phyloP scores from a whole-genome alignment of 1,140 invertebrate genomes.

The Plutomurus gul region DNA sequence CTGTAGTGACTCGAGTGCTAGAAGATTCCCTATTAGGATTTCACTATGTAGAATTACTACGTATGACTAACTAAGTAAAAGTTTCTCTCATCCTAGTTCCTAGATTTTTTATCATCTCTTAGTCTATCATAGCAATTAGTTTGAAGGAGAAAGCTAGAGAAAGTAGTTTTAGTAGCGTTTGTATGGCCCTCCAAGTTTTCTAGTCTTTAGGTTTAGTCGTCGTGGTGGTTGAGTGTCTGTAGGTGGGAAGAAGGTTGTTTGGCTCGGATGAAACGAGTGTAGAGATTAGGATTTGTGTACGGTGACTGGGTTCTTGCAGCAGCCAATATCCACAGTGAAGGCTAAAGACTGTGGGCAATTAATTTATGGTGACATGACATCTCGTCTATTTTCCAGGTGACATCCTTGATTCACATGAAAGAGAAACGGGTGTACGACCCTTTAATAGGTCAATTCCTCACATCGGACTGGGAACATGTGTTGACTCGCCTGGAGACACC shows the following conservation, averaged over 20 bases:
- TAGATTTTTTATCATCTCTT: too few species aligned
- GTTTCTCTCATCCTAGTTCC: too few species aligned
- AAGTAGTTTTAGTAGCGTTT: too few species aligned
- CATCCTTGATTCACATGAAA: slow-evolving; percentile 87
- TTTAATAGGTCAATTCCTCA: slow-evolving; percentile 91
- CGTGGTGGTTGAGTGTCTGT: too few species aligned
- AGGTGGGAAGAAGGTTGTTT: too few species aligned
- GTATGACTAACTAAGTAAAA: too few species aligned
- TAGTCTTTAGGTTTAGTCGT: not conserved
- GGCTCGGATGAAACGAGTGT: slow-evolving; percentile 2
- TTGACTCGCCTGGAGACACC: slow-evolving; percentile 73
- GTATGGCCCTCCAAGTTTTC: too few species aligned
- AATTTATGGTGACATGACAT: slow-evolving; percentile 14
- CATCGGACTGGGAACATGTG: slow-evolving; percentile 85
- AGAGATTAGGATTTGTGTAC: slow-evolving; percentile 21
- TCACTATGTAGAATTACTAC: too few species aligned
- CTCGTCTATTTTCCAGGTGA: slow-evolving; percentile 64
- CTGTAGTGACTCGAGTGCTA: too few species aligned
- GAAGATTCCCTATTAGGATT: too few species aligned
- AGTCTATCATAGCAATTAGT: too few species aligned
- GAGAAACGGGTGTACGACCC: slow-evolving; percentile 92
- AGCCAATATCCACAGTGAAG: not conserved
- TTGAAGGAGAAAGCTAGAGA: too few species aligned
- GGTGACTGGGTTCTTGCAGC: not conserved
- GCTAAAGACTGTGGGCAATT: not conserved